phyloP scores from a whole-genome alignment of 2,797 vertebrate genomes.

The Chrosomus eos region DNA sequence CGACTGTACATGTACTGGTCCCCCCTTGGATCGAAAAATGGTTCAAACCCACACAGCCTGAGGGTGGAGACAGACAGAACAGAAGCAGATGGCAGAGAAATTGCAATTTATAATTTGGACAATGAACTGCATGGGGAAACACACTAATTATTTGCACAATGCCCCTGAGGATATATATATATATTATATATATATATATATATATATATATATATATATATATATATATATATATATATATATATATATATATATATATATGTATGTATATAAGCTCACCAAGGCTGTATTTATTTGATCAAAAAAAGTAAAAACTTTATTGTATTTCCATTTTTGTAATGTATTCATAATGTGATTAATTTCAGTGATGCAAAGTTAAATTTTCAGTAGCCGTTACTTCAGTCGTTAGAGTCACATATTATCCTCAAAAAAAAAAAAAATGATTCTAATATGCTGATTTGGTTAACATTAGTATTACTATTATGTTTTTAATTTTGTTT shows the following conservation, averaged over 20 bases:
- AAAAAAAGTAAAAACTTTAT: too few relatives aligned
- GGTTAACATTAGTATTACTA: too few relatives aligned
- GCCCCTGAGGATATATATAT: background rate
- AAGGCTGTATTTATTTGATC: too few relatives aligned
- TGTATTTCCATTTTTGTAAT: background rate
- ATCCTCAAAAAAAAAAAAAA: too few relatives aligned
- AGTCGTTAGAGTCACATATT: too few relatives aligned
- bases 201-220: too few relatives aligned
- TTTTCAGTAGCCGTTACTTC: background rate
- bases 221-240: too few relatives aligned
- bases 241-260: too few relatives aligned
- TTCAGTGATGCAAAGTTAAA: background rate
- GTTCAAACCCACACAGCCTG: constrained; percentile 90
- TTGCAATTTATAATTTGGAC: constrained; percentile 41
- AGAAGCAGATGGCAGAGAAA: constrained; percentile 28
- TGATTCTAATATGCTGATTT: too few relatives aligned
- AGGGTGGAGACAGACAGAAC: constrained; percentile 16
- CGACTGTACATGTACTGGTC: constrained; percentile 90
- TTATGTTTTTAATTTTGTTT: too few relatives aligned
- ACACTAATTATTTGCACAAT: background rate
- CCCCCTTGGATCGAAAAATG: constrained; percentile 87
- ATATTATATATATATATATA: too few relatives aligned
- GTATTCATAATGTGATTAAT: background rate
- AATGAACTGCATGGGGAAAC: background rate
- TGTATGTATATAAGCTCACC: too few relatives aligned